phyloP scores from a whole-genome alignment of 30 jellyfish, hydroid and myxozoan species.

The Nemopilema nomurai region DNA sequence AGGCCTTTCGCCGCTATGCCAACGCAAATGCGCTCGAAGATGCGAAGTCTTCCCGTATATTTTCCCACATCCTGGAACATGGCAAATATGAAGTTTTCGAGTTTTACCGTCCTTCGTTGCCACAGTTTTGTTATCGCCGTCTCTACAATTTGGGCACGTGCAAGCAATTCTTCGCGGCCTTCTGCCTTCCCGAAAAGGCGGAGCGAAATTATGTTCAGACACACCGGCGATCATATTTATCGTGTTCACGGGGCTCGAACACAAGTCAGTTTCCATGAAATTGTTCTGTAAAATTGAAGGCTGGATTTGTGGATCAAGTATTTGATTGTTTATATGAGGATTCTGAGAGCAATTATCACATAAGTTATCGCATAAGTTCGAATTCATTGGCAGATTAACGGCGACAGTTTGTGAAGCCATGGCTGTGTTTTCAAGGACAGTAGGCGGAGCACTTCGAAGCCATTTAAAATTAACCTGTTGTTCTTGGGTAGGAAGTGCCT shows the following conservation, averaged over 20 bases:
- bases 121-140: constrained; percentile 97
- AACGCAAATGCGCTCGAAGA: constrained; percentile 94
- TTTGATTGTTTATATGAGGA: constrained; percentile 57
- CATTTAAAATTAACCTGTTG: constrained; percentile 81
- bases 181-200: constrained; percentile 86
- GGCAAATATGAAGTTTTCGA: constrained; percentile 93
- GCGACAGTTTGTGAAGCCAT: constrained; percentile 82
- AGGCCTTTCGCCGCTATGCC: constrained; percentile 99
- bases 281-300: constrained; percentile 54
- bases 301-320: constrained; percentile 62
- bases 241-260: constrained; percentile 51
- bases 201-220: constrained; percentile 70
- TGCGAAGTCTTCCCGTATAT: constrained; percentile 98
- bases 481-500: constrained; percentile 81
- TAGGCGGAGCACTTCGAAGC: constrained; percentile 87
- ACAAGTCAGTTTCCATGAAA: constrained; percentile 56
- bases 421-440: constrained; percentile 81
- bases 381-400: constrained; percentile 81
- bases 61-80: constrained; percentile 99
- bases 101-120: constrained; percentile 96
- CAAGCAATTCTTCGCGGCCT: constrained; percentile 99
- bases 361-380: constrained; percentile 62
- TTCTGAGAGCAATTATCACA: constrained; percentile 74
- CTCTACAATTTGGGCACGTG: constrained; percentile 99
- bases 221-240: constrained; percentile 58